These are phyloP conservation scores for Podarcis muralis DNA, from an alignment of 2,113 vertebrate species.

Conservation along the genomic window DNA sequence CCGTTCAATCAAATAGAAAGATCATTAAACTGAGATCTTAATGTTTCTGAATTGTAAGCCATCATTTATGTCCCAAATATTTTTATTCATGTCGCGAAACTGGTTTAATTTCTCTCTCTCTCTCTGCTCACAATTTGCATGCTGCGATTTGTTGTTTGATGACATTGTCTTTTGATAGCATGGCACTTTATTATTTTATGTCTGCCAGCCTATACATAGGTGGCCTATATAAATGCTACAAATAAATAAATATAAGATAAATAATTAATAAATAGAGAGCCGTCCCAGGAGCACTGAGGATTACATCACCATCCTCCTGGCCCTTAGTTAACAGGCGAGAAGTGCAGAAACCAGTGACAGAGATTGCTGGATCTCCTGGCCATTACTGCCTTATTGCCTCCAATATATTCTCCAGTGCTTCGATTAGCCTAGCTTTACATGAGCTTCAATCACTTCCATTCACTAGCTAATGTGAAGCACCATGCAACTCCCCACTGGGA, in stretches of 20 bases:
- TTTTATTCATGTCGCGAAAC: background rate
- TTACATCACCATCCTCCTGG: background rate
- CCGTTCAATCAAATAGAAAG: background rate
- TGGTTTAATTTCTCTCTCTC: background rate
- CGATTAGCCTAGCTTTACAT: background rate
- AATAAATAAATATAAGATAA: too few relatives aligned
- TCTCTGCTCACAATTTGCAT: background rate
- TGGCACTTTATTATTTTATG: background rate
- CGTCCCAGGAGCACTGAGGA: too few relatives aligned
- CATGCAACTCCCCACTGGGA: background rate
- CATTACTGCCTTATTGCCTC: background rate
- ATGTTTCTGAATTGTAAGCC: background rate
- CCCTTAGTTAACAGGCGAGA: background rate
- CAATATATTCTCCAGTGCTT: background rate
- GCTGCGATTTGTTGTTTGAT: background rate
- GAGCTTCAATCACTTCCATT: constrained; percentile 4
- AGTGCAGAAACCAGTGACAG: background rate
- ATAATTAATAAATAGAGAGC: background rate
- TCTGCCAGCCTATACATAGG: background rate
- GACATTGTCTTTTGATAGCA: background rate
- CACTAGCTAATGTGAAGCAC: background rate
- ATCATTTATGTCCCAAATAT: background rate
- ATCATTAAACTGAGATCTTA: background rate
- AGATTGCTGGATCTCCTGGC: background rate
- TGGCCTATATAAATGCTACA: background rate